These are phyloP conservation scores for Sarcophaga peregrina DNA, from an alignment of 1,140 invertebrate species.

Conservation along the genomic window DNA sequence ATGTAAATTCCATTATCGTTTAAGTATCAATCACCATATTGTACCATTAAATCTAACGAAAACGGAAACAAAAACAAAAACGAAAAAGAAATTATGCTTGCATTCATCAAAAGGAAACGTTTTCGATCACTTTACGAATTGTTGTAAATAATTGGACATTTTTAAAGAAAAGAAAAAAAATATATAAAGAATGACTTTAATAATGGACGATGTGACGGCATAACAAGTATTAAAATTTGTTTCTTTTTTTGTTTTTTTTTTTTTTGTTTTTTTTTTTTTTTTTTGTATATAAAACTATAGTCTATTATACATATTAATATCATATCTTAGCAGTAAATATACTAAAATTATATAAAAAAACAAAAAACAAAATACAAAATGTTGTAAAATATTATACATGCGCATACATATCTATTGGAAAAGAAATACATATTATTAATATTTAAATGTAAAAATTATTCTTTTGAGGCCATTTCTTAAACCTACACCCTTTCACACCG, in stretches of 20 bases:
- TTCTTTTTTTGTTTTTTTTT: too few species aligned
- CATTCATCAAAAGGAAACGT: not conserved
- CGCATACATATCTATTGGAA: not conserved
- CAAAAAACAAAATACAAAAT: not conserved
- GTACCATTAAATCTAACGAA: not conserved
- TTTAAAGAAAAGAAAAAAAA: too few species aligned
- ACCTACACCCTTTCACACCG: not conserved
- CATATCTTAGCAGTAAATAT: not conserved
- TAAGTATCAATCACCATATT: not conserved
- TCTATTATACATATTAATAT: too few species aligned
- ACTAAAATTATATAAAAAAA: not conserved
- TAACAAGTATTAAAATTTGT: slow-evolving; percentile 1
- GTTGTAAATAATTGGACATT: not conserved
- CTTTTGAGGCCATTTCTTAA: not conserved
- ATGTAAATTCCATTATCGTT: slow-evolving; percentile 52
- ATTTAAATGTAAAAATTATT: not conserved
- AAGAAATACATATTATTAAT: not conserved
- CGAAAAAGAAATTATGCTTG: not conserved
- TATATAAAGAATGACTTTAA: not conserved
- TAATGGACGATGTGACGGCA: not conserved
- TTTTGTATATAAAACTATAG: too few species aligned
- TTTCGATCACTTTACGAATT: not conserved
- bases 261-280: not conserved
- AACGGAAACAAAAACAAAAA: too few species aligned
- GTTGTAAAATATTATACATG: not conserved